phyloP scores from a whole-genome alignment of 1,140 invertebrate genomes.

The Diplogasteroides magnus region DNA sequence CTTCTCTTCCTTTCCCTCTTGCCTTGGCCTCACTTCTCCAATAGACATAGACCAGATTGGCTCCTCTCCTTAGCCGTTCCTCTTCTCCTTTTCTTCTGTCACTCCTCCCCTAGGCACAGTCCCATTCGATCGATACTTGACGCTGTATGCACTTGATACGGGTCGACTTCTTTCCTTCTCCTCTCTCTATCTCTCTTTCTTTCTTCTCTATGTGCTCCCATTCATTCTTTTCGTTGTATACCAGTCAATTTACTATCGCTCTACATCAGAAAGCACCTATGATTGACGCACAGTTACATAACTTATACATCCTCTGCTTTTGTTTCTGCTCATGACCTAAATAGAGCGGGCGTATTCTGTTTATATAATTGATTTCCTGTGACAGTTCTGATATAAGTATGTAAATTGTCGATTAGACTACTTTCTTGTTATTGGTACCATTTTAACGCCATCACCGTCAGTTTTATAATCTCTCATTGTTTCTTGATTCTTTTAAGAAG shows the following conservation, averaged over 20 bases:
- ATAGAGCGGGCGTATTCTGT: slow-evolving; percentile 4
- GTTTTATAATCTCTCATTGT: background rate
- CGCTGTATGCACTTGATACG: too few species aligned
- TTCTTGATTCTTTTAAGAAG: slow-evolving; percentile 3
- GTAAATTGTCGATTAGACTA: background rate
- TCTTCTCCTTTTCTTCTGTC: too few species aligned
- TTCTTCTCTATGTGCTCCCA: slow-evolving; percentile 10
- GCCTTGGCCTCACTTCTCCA: background rate
- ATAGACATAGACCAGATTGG: background rate
- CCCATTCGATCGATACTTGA: too few species aligned
- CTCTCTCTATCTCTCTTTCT: background rate
- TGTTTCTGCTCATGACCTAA: background rate
- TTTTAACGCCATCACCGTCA: background rate
- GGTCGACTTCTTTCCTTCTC: too few species aligned
- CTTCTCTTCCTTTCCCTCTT: background rate
- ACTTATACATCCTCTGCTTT: background rate
- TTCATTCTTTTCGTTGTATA: slow-evolving; percentile 3
- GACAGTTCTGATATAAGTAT: background rate
- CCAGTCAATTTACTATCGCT: background rate
- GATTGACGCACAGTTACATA: too few species aligned
- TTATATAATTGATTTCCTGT: background rate
- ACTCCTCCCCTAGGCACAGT: too few species aligned
- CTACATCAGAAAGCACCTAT: background rate
- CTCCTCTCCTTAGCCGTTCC: background rate
- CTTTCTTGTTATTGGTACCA: too few species aligned